Base-by-base conservation (phyloP, 1,140 invertebrate genomes). In the Pygmarrhopalites habei region DNA sequence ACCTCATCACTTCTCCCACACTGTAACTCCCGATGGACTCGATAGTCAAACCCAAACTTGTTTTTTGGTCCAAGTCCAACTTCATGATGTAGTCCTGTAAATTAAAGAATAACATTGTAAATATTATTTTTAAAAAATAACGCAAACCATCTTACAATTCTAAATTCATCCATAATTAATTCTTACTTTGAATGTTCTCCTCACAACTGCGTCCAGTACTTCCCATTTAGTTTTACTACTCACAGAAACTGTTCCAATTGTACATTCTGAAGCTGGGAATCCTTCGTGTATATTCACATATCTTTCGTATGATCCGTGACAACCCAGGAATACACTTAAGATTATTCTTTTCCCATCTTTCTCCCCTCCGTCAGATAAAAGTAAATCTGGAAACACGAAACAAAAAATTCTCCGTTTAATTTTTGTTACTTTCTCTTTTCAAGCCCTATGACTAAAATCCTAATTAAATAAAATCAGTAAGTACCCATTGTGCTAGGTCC, bases 211-310 rank as follows among this genome's bases (percentile, higher is more conserved):
- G 75, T 98, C 95, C 64, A 98, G 78, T 70, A 91, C 86, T 73
- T 92, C 89, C 95, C 95, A 98, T 32, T 88, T 92, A 0, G 91
- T 95, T 76, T 95, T 94, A 32, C 89, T 87, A 69, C 89, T 90
- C 49, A 97, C 89, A 72, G 86, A 88, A 2, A 95, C 85, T 66
- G 83, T 88, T 4, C 93, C 93, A 73, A 98, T 92, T 3, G 88
- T 79, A 56, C 82, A 79, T 71, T 79, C 78, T 29, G 74, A 66
- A 77, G 80, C 72, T 77, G 78, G 62, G 77, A 78, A 75, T 77
- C 72, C 72, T 51, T 74, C 72, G 14, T 72, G 70, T 67, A 46
- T 46, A 78, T 84, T 82, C 66, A 82, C 81, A 73, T 86, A 86
- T 78, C 82, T 84, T 68, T 82, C 79, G 76, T 88, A 89, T 70